Percentiles rank a stretch among this genome's conserved stretches.
These are phyloP conservation scores for Coilia nasus DNA, from an alignment of 2,797 vertebrate genomes.

Conservation along the genomic window DNA sequence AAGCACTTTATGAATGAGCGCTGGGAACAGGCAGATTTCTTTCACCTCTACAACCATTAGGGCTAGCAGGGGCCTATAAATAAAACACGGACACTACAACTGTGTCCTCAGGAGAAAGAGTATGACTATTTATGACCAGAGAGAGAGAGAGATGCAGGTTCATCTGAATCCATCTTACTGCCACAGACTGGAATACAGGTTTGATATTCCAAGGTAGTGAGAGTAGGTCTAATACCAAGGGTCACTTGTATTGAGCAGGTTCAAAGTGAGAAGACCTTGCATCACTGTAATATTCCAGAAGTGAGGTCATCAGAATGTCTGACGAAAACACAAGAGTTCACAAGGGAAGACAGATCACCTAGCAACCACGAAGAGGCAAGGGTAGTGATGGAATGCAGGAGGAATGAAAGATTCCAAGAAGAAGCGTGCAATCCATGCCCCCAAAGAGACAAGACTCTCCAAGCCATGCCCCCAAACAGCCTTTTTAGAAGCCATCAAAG, in stretches of 20 bases:
- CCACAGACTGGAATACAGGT: neutral
- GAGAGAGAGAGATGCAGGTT: neutral
- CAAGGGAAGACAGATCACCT: constrained; percentile 60
- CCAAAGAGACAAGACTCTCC: constrained; percentile 61
- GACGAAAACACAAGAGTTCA: neutral
- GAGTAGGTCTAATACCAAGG: neutral
- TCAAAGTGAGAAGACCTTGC: neutral
- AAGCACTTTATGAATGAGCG: constrained; percentile 47
- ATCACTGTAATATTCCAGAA: neutral
- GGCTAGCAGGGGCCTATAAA: neutral
- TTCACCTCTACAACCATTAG: constrained; percentile 9
- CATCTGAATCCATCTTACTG: neutral
- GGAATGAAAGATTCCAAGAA: constrained; percentile 57
- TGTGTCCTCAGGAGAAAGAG: neutral
- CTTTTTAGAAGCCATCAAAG: constrained; percentile 61
- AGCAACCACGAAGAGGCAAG: constrained; percentile 59
- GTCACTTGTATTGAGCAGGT: neutral
- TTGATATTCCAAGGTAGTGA: constrained; percentile 3
- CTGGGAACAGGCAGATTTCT: constrained; percentile 23
- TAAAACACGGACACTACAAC: constrained; percentile 1
- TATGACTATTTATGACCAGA: constrained; percentile 19
- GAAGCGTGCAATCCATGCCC: constrained; percentile 63
- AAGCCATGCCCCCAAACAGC: constrained; percentile 49
- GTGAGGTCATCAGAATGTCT: neutral
- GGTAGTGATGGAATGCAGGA: constrained; percentile 56